A percentile compares a stretch with the other conserved stretches of the same genome.
Evolutionary conservation across 1,140 invertebrate species (phyloP).

Genomic region (Caenorhabditis brenneri): DNA sequence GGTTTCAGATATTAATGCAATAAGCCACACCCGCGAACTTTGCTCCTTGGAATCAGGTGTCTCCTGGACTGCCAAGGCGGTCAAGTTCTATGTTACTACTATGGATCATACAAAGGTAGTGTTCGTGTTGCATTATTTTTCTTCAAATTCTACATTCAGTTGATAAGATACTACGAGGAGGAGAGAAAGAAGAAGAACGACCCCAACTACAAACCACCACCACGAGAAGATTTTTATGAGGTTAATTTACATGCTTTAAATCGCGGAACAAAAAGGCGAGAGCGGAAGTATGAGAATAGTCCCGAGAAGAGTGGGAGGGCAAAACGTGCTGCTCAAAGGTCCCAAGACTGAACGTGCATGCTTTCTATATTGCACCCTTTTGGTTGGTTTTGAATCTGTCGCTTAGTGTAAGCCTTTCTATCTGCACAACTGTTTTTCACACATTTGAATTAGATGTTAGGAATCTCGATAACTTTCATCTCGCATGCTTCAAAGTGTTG

Average conservation of each 20-base stretch:
- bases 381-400: too few species aligned
- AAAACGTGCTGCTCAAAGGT: too few species aligned
- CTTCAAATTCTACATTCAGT: background rate
- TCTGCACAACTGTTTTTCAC: too few species aligned
- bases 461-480: too few species aligned
- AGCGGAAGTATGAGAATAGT: background rate
- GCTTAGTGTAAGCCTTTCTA: too few species aligned
- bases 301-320: too few species aligned
- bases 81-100: background rate
- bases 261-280: background rate
- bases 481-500: too few species aligned
- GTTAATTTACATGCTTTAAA: background rate
- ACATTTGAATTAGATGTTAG: too few species aligned
- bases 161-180: slow-evolving; percentile 11
- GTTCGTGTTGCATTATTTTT: background rate
- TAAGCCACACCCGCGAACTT: background rate
- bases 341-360: too few species aligned
- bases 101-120: slow-evolving; percentile 3
- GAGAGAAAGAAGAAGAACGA: background rate
- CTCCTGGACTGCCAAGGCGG: background rate
- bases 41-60: background rate
- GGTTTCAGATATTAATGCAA: slow-evolving; percentile 21
- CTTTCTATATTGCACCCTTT: too few species aligned
- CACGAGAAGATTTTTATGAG: background rate
- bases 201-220: background rate